Evolutionary conservation across 2,888 invertebrate species (phyloP).

Genomic region (Digitonthophagus gazella): DNA sequence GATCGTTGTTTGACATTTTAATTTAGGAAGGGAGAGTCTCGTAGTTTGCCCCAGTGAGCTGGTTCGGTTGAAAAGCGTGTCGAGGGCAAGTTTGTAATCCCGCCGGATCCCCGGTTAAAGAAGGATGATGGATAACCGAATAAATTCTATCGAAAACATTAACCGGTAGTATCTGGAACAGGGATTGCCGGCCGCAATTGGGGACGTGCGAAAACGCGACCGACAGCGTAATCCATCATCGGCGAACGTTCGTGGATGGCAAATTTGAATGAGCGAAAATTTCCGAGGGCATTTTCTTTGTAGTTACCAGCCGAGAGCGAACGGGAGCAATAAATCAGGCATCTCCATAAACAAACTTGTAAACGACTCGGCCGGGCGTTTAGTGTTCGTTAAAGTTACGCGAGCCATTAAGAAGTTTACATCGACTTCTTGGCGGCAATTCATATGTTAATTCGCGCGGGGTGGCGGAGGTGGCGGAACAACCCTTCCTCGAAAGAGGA

Average conservation of each 20-base stretch:
- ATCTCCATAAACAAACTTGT: neutral
- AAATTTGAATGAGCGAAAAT: neutral
- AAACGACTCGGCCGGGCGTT: neutral
- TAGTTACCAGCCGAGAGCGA: neutral
- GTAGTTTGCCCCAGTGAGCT: neutral
- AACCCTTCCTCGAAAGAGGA: conserved; percentile 18
- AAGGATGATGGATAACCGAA: neutral
- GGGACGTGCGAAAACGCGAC: neutral
- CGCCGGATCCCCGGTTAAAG: neutral
- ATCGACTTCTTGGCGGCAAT: conserved; percentile 5
- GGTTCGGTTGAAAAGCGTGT: neutral
- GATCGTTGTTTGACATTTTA: neutral
- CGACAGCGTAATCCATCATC: neutral
- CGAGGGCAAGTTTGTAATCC: neutral
- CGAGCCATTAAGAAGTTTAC: conserved; percentile 20
- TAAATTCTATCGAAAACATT: neutral
- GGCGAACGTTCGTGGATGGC: too few relatives aligned
- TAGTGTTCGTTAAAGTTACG: conserved; percentile 12
- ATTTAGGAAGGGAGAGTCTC: neutral
- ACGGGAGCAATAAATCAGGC: neutral
- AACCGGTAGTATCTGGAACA: neutral
- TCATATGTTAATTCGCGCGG: conserved; percentile 15
- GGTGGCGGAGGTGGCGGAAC: neutral
- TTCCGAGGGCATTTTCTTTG: neutral
- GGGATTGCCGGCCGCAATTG: neutral